A percentile compares a stretch with the other conserved stretches of the same genome.
Conservation (phyloP, 2,888 invertebrate species). For the Gastracanthus pulcherrimus region DNA sequence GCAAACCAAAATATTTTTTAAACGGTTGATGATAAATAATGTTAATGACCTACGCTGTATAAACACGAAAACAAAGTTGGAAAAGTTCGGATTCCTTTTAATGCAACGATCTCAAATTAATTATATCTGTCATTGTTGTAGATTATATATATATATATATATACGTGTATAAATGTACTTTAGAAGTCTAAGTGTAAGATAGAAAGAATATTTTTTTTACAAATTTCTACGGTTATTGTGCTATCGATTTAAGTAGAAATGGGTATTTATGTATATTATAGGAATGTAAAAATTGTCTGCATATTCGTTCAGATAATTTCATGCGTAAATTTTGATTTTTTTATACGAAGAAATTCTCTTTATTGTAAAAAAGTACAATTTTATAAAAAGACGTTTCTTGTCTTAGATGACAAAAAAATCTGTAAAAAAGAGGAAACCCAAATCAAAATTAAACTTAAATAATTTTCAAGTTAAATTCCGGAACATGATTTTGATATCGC, state of each 20-base stretch:
- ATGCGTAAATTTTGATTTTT: conserved; percentile 17
- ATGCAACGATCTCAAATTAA: conserved; percentile 26
- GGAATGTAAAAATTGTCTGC: conserved; percentile 5
- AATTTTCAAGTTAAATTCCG: neutral
- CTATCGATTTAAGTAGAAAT: conserved; percentile 9
- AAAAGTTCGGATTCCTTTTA: conserved; percentile 14
- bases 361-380: conserved; percentile 1
- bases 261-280: neutral
- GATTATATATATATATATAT: conserved; percentile 24
- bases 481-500: conserved; percentile 25
- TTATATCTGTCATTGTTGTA: conserved; percentile 27
- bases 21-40: neutral
- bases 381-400: neutral
- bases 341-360: conserved; percentile 2
- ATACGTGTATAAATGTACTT: conserved; percentile 27
- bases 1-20: neutral
- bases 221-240: conserved; percentile 43
- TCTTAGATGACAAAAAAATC: conserved; percentile 6
- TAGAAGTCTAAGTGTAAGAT: conserved; percentile 16
- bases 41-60: neutral
- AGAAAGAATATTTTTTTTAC: conserved; percentile 47
- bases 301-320: conserved; percentile 3
- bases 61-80: neutral
- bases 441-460: neutral
- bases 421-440: neutral